These are phyloP conservation scores for Lateolabrax maculatus DNA, from an alignment of 2,797 vertebrate genomes.

Conservation along the genomic window DNA sequence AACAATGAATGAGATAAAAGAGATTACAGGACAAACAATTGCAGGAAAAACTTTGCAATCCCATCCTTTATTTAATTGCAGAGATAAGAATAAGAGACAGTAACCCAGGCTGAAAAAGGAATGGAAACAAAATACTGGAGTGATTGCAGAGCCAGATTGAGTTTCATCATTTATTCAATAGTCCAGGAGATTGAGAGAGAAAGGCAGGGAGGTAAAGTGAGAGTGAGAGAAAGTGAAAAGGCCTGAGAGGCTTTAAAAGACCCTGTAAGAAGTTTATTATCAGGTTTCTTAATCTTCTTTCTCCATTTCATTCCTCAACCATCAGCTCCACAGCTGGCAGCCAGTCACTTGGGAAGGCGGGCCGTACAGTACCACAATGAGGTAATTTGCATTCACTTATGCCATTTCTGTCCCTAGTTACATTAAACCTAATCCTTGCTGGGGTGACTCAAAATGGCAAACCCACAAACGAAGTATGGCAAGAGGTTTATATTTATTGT, in stretches of 20 bases:
- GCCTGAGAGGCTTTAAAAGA: conserved; percentile 68
- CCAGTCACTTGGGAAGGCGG: conserved; percentile 12
- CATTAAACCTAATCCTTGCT: conserved; percentile 15
- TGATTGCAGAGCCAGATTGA: conserved; percentile 62
- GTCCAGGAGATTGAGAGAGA: conserved; percentile 54
- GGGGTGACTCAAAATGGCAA: not conserved
- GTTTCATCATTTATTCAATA: conserved; percentile 80
- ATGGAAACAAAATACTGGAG: conserved; percentile 63
- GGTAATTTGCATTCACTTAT: conserved; percentile 47
- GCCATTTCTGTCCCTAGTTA: conserved; percentile 18
- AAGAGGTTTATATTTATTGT: not conserved
- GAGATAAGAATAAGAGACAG: conserved; percentile 50
- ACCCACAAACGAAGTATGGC: not conserved
- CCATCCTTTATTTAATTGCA: conserved; percentile 43
- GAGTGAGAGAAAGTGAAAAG: conserved; percentile 33
- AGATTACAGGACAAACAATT: conserved; percentile 35
- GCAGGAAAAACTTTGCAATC: conserved; percentile 33
- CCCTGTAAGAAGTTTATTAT: conserved; percentile 67
- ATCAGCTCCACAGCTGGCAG: conserved; percentile 57
- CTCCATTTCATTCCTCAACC: conserved; percentile 59
- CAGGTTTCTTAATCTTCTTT: conserved; percentile 68
- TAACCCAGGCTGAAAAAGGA: conserved; percentile 17
- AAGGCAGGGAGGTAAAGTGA: conserved; percentile 40
- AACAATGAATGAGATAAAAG: conserved; percentile 28
- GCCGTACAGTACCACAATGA: conserved; percentile 28